phyloP scores from a whole-genome alignment of 1,140 invertebrate species.

The Leptonema lineaticorne region DNA sequence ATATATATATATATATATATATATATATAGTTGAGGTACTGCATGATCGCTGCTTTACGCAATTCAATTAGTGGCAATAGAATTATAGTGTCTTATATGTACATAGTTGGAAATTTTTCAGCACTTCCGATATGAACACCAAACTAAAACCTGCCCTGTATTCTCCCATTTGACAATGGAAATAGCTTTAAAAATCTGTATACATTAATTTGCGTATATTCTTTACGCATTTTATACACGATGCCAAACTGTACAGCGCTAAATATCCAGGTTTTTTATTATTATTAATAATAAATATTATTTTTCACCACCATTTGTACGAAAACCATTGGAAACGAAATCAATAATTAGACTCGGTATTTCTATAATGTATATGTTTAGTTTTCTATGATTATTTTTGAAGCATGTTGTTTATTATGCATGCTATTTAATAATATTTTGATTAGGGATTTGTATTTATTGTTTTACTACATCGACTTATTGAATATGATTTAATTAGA shows the following conservation, averaged over 20 bases:
- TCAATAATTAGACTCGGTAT: too few species aligned
- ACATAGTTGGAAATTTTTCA: neutral
- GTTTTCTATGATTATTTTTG: slow-evolving; percentile 11
- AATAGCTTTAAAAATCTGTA: neutral
- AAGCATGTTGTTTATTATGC: too few species aligned
- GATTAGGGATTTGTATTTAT: slow-evolving; percentile 24
- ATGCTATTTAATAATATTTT: too few species aligned
- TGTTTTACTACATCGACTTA: slow-evolving; percentile 7
- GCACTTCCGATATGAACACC: slow-evolving; percentile 12
- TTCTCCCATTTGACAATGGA: neutral
- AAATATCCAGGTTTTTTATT: too few species aligned
- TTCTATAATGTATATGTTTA: slow-evolving; percentile 19
- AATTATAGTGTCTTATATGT: slow-evolving; percentile 8
- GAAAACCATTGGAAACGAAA: too few species aligned
- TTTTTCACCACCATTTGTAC: too few species aligned
- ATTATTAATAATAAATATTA: too few species aligned
- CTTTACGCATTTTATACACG: neutral
- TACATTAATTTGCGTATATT: neutral
- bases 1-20: neutral
- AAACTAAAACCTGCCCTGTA: neutral
- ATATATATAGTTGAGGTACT: too few species aligned
- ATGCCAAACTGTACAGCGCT: slow-evolving; percentile 29
- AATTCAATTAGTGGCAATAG: slow-evolving; percentile 7
- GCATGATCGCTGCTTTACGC: neutral
- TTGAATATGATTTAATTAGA: slow-evolving; percentile 18